phyloP scores from a whole-genome alignment of 2,113 vertebrate genomes.

The Cyanoliseus patagonus region DNA sequence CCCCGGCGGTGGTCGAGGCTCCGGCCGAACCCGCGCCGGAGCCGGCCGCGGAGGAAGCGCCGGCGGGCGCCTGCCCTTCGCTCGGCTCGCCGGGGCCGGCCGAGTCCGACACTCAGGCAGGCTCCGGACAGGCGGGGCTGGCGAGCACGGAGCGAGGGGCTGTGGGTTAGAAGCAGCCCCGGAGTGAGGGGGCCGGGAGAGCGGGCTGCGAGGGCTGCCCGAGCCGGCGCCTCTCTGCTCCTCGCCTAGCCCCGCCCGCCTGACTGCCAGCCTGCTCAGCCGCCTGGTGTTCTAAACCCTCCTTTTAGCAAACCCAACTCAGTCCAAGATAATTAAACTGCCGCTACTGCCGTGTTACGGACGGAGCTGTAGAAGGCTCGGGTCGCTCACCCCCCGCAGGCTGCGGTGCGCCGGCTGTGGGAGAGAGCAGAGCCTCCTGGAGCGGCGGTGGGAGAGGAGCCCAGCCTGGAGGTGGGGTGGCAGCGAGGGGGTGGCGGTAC shows the following conservation, averaged over 20 bases:
- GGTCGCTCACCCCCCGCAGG: neutral
- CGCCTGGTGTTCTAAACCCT: rapidly evolving
- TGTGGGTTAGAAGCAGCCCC: neutral
- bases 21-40: too few relatives aligned
- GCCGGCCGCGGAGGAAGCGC: neutral
- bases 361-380: neutral
- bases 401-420: neutral
- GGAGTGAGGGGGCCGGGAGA: neutral
- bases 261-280: neutral
- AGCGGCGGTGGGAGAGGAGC: neutral
- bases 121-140: neutral
- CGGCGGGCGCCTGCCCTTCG: too few relatives aligned
- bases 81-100: neutral
- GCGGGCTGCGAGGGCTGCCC: neutral
- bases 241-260: neutral
- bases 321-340: rapidly evolving
- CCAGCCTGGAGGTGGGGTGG: neutral
- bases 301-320: neutral
- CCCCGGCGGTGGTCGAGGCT: too few relatives aligned
- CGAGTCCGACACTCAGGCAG: neutral
- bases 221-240: neutral
- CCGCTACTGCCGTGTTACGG: rapidly evolving
- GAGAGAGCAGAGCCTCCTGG: neutral
- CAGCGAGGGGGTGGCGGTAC: rapidly evolving
- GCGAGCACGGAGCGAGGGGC: neutral